These are phyloP conservation scores for Scolopax mira DNA, from an alignment of 2,113 vertebrate species.

Conservation along the genomic window DNA sequence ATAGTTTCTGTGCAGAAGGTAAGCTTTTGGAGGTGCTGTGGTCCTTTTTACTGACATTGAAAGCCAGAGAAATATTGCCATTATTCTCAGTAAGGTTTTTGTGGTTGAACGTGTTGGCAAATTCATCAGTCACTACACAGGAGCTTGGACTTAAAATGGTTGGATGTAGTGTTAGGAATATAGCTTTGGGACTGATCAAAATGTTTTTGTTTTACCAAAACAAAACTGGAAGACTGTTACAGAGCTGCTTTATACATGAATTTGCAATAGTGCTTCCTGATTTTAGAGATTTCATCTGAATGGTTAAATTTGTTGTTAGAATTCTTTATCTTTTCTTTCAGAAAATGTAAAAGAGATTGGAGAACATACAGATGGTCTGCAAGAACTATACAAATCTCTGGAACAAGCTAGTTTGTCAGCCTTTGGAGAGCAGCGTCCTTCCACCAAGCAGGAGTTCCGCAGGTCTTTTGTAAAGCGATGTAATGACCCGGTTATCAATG, in stretches of 20 bases:
- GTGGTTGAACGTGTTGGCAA: neutral
- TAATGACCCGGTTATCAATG: slow-evolving; percentile 88
- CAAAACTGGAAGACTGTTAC: neutral
- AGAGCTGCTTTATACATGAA: neutral
- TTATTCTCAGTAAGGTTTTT: neutral
- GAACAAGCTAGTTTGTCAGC: slow-evolving; percentile 83
- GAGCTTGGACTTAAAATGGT: neutral
- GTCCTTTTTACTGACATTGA: neutral
- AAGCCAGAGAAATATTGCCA: neutral
- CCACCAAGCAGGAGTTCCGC: slow-evolving; percentile 87
- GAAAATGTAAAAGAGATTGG: slow-evolving; percentile 63
- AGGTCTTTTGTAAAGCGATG: slow-evolving; percentile 83
- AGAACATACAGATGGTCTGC: slow-evolving; percentile 76
- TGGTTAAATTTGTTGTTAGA: neutral
- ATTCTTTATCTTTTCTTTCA: slow-evolving; percentile 45
- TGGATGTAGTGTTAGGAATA: neutral
- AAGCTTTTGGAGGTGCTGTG: neutral
- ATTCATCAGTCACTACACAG: neutral
- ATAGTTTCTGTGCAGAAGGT: slow-evolving; percentile 68
- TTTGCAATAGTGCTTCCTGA: neutral
- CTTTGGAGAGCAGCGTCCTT: slow-evolving; percentile 83
- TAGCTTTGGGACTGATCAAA: neutral
- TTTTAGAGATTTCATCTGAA: neutral
- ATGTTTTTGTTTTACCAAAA: neutral
- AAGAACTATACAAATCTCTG: slow-evolving; percentile 82